Evolutionary conservation across 2,888 invertebrate species (phyloP).

Genomic region (Hydropsyche betteni): DNA sequence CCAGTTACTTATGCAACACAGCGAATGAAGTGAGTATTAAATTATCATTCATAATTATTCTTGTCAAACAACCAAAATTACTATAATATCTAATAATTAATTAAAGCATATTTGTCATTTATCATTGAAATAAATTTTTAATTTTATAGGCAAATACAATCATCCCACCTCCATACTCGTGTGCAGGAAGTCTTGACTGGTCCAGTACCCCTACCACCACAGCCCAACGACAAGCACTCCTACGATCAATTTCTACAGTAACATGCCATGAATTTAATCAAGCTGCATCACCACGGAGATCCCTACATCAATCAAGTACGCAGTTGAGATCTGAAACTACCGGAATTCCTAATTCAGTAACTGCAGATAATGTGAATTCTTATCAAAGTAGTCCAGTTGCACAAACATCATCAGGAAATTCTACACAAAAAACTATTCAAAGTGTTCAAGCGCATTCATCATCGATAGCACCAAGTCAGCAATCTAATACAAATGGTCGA

Average conservation of each 20-base stretch:
- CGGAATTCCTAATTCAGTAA: constrained; percentile 49
- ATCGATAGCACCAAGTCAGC: background rate
- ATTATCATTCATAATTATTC: background rate
- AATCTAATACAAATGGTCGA: background rate
- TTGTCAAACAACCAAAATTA: too few species aligned
- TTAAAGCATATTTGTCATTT: background rate
- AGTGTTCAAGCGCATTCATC: background rate
- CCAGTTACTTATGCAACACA: constrained; percentile 86
- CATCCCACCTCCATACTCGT: constrained; percentile 85
- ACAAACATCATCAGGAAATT: constrained; percentile 37
- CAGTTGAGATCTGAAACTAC: constrained; percentile 44
- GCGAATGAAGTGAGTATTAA: constrained; percentile 76
- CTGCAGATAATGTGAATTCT: constrained; percentile 39
- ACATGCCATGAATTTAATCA: constrained; percentile 58
- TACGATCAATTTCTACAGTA: constrained; percentile 70
- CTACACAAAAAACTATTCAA: background rate
- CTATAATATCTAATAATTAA: background rate
- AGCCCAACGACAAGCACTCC: constrained; percentile 59
- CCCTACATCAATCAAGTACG: constrained; percentile 55
- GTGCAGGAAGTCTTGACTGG: constrained; percentile 78
- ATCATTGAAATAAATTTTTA: background rate
- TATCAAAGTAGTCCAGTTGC: constrained; percentile 33
- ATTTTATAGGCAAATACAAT: constrained; percentile 75
- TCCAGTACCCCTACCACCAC: constrained; percentile 60
- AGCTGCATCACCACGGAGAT: constrained; percentile 54